Conservation (phyloP, 2,888 invertebrate genomes). For the Ctena decussata region DNA sequence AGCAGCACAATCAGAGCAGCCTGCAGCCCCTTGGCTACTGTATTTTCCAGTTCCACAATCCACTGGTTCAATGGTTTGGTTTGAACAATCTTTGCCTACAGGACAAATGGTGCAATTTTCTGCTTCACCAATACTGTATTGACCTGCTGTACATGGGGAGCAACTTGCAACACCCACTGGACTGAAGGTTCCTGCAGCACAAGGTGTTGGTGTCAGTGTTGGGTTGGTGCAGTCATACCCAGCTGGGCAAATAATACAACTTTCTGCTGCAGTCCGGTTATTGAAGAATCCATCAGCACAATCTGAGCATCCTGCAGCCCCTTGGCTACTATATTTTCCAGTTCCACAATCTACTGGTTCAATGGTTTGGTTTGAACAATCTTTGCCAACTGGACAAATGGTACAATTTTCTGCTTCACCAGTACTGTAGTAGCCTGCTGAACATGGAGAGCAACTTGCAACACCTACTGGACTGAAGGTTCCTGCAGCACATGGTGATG, state of each 20-base stretch:
- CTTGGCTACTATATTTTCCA: conserved; percentile 62
- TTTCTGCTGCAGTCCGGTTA: neutral
- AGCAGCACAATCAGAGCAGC: conserved; percentile 57
- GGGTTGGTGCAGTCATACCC: conserved; percentile 57
- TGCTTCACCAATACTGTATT: conserved; percentile 70
- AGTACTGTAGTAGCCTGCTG: conserved; percentile 38
- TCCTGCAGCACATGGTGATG: conserved; percentile 55
- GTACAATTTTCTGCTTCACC: conserved; percentile 36
- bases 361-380: conserved; percentile 24
- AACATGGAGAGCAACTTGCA: conserved; percentile 61
- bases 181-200: conserved; percentile 79
- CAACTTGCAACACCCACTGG: conserved; percentile 75
- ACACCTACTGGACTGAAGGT: conserved; percentile 62
- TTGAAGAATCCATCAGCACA: conserved; percentile 52
- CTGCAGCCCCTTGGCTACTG: conserved; percentile 58
- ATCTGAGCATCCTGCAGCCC: conserved; percentile 34
- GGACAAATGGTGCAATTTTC: conserved; percentile 71
- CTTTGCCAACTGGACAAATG: conserved; percentile 41
- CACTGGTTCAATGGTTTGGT: conserved; percentile 34
- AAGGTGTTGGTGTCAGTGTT: conserved; percentile 62
- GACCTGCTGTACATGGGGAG: conserved; percentile 71
- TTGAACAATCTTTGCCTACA: conserved; percentile 70
- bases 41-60: conserved; percentile 67
- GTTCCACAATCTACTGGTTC: conserved; percentile 27
- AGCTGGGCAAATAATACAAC: conserved; percentile 50